phyloP scores from a whole-genome alignment of 1,140 invertebrate species.

The Venturia canescens region DNA sequence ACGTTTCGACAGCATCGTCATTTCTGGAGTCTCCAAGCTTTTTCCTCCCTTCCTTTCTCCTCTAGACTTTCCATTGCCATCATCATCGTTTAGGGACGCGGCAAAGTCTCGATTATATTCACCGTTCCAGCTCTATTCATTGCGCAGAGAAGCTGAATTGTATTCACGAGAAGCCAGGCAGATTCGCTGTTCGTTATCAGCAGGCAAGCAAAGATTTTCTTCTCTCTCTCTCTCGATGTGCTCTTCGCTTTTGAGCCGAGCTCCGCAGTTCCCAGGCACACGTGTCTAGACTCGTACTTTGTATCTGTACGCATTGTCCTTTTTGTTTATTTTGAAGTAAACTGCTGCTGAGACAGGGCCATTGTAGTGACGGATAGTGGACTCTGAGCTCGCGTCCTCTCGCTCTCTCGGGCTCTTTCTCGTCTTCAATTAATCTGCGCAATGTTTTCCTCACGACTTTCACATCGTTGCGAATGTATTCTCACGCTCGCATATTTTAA shows the following conservation, averaged over 20 bases:
- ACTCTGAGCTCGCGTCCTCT: constrained; percentile 5
- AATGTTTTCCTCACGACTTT: not conserved
- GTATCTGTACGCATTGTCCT: not conserved
- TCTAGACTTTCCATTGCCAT: not conserved
- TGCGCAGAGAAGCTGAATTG: not conserved
- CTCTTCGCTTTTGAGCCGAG: not conserved
- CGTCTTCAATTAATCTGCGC: constrained; percentile 32
- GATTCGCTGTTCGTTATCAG: constrained; percentile 20
- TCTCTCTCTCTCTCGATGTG: not conserved
- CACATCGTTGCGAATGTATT: constrained; percentile 6
- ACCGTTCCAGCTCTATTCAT: not conserved
- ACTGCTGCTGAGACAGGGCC: constrained; percentile 2
- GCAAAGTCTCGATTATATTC: not conserved
- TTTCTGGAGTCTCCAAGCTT: not conserved
- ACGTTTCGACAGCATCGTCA: not conserved
- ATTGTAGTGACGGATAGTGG: constrained; percentile 28
- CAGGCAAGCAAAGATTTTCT: constrained; percentile 6
- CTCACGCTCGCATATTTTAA: not conserved
- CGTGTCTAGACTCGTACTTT: constrained; percentile 11
- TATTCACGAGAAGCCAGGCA: not conserved
- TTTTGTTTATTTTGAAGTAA: not conserved
- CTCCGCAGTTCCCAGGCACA: not conserved
- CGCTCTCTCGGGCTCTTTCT: constrained; percentile 11
- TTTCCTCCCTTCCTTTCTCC: not conserved
- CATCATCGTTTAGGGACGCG: too few relatives aligned